phyloP scores from a whole-genome alignment of 2,113 vertebrate genomes.

The Laterallus jamaicensis region DNA sequence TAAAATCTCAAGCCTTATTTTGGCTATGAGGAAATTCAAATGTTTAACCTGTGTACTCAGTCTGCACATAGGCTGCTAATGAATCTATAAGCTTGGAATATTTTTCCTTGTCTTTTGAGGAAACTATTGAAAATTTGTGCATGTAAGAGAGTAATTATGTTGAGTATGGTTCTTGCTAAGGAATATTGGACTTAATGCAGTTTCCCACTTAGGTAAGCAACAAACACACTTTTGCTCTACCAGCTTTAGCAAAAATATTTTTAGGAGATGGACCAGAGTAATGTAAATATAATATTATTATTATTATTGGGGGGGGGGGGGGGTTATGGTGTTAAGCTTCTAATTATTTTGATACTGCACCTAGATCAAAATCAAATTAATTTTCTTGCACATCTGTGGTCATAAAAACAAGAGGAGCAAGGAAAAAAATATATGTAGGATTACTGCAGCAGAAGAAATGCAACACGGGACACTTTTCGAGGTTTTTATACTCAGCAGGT shows the following conservation, averaged over 20 bases:
- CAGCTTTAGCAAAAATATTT: background rate
- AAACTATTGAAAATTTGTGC: background rate
- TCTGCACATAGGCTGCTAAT: background rate
- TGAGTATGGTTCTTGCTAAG: background rate
- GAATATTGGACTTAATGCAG: background rate
- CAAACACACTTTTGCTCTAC: background rate
- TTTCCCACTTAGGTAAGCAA: background rate
- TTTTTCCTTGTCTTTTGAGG: background rate
- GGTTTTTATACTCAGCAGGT: background rate
- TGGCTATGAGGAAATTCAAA: background rate
- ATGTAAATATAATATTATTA: too few species aligned
- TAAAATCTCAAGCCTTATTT: background rate
- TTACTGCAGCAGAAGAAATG: background rate
- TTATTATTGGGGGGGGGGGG: too few species aligned
- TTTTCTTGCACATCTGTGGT: background rate
- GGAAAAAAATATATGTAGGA: background rate
- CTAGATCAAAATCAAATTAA: background rate
- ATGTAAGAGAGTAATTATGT: background rate
- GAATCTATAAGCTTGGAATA: background rate
- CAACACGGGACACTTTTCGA: background rate
- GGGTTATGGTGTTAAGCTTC: background rate
- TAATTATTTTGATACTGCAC: background rate
- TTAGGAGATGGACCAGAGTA: background rate
- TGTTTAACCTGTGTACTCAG: background rate
- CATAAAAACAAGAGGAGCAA: background rate